These are phyloP conservation scores for Gymnobelideus leadbeateri DNA, from an alignment of 2,113 vertebrate genomes.

Conservation along the genomic window DNA sequence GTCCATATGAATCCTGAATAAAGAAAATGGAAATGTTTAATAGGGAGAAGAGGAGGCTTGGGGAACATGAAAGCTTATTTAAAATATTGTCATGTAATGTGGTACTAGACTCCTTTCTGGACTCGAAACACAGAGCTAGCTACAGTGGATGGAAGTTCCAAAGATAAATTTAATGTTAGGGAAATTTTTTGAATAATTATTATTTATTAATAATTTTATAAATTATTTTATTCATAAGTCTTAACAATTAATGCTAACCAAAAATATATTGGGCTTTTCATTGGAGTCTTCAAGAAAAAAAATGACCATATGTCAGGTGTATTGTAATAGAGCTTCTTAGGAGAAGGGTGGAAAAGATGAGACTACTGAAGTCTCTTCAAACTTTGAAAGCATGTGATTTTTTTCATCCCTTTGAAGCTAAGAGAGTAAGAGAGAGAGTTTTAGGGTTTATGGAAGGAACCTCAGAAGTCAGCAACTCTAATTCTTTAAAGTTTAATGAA, in stretches of 20 bases:
- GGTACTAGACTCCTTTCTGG: neutral
- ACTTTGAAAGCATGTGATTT: neutral
- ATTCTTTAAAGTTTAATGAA: constrained; percentile 39
- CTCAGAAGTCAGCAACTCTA: neutral
- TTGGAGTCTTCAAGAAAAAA: neutral
- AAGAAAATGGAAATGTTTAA: neutral
- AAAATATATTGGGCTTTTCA: neutral
- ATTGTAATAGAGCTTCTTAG: neutral
- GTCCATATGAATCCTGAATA: neutral
- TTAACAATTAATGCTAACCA: neutral
- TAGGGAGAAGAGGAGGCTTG: neutral
- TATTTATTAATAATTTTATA: neutral
- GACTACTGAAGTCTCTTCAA: constrained; percentile 59
- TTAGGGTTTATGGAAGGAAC: neutral
- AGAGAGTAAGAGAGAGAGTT: neutral
- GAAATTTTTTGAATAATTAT: neutral
- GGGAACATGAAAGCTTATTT: neutral
- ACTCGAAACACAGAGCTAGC: neutral
- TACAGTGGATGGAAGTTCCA: neutral
- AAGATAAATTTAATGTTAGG: neutral
- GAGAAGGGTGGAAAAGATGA: neutral
- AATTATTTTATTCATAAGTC: neutral
- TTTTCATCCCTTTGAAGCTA: constrained; percentile 62
- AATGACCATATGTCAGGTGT: neutral
- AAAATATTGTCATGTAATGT: neutral